phyloP scores from a whole-genome alignment of 2,888 invertebrate genomes.

The Clunio marinus region DNA sequence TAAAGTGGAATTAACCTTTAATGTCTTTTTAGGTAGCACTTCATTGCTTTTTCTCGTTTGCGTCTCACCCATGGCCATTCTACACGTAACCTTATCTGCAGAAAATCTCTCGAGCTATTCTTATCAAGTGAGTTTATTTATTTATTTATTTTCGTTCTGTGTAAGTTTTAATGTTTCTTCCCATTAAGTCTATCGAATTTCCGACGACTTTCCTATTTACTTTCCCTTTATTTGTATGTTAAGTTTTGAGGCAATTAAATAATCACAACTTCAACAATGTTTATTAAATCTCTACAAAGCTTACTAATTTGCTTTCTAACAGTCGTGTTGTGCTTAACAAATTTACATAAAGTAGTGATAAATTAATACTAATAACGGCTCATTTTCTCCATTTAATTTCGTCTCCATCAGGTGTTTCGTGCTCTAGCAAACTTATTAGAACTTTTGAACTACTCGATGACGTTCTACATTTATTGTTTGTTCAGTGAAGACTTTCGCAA shows the following conservation, averaged over 20 bases:
- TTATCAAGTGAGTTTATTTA: slow-evolving; percentile 59
- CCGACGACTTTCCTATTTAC: neutral
- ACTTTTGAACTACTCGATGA: slow-evolving; percentile 70
- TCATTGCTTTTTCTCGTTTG: slow-evolving; percentile 65
- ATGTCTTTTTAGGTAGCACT: slow-evolving; percentile 52
- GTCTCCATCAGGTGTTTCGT: slow-evolving; percentile 58
- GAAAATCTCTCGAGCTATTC: slow-evolving; percentile 59
- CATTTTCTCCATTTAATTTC: slow-evolving; percentile 15
- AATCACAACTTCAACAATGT: too few relatives aligned
- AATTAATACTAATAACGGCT: slow-evolving; percentile 20
- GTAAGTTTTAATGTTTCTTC: slow-evolving; percentile 11
- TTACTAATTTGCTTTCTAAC: slow-evolving; percentile 8
- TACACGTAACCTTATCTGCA: slow-evolving; percentile 64
- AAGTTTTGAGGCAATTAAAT: neutral
- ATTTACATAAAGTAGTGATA: slow-evolving; percentile 28
- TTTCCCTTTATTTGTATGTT: slow-evolving; percentile 2
- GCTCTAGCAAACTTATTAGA: slow-evolving; percentile 69
- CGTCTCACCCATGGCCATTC: slow-evolving; percentile 67
- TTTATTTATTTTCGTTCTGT: too few relatives aligned
- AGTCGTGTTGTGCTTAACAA: neutral
- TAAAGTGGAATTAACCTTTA: too few relatives aligned
- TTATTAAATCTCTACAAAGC: neutral
- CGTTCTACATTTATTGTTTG: slow-evolving; percentile 74
- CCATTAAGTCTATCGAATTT: too few relatives aligned
- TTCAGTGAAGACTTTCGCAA: slow-evolving; percentile 73